phyloP scores from a whole-genome alignment of 2,888 invertebrate genomes.

The Linnaemya vulpina region DNA sequence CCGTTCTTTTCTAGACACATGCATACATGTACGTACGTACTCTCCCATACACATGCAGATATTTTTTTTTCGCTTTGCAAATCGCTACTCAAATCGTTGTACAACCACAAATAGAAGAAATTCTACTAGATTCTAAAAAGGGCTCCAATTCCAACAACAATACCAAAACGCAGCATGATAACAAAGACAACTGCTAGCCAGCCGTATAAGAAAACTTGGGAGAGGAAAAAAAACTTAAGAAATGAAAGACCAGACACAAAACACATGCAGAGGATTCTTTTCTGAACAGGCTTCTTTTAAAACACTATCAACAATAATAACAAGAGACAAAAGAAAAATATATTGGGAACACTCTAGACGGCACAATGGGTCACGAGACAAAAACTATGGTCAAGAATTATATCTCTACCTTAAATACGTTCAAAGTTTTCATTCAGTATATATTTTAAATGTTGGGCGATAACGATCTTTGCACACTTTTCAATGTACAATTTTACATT shows the following conservation, averaged over 20 bases:
- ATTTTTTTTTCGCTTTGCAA: slow-evolving; percentile 17
- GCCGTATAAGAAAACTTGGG: slow-evolving; percentile 7
- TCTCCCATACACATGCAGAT: background rate
- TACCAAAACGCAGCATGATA: slow-evolving; percentile 47
- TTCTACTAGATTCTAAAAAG: slow-evolving; percentile 64
- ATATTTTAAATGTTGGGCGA: too few species aligned
- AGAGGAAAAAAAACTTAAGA: background rate
- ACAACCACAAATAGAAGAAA: slow-evolving; percentile 60
- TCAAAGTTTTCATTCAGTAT: too few species aligned
- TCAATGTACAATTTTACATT: too few species aligned
- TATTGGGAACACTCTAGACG: background rate
- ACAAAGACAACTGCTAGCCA: slow-evolving; percentile 37
- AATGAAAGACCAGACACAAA: slow-evolving; percentile 61
- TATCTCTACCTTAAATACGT: too few species aligned
- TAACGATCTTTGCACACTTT: too few species aligned
- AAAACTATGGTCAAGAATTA: too few species aligned
- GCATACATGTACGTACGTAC: too few species aligned
- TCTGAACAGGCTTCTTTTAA: slow-evolving; percentile 47
- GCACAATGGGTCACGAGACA: slow-evolving; percentile 30
- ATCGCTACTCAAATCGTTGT: slow-evolving; percentile 41
- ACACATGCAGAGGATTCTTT: slow-evolving; percentile 54
- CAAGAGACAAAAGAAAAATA: background rate
- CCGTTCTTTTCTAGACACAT: slow-evolving; percentile 56
- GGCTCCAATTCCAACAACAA: slow-evolving; percentile 52
- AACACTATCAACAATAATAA: slow-evolving; percentile 50